Conservation (phyloP, 2,113 vertebrate species). For the Coracopsis vasa region DNA sequence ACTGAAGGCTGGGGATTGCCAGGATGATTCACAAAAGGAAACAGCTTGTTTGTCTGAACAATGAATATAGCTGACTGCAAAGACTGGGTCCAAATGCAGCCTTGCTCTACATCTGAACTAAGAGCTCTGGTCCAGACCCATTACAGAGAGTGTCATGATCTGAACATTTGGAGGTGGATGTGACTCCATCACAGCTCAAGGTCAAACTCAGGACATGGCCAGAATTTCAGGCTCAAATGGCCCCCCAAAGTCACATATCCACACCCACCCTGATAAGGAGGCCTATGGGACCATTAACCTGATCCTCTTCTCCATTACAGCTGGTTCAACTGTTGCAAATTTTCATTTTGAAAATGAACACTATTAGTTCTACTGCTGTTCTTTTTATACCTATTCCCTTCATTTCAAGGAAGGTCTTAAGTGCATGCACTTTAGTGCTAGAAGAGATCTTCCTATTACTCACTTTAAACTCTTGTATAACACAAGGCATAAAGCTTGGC, state of each 20-base stretch:
- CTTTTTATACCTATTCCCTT: background rate
- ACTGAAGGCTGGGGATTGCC: background rate
- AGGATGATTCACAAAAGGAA: slow-evolving; percentile 24
- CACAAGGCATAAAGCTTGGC: background rate
- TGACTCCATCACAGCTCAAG: background rate
- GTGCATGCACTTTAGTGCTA: background rate
- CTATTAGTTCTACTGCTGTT: background rate
- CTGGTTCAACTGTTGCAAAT: background rate
- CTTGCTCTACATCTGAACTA: background rate
- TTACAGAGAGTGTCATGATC: background rate
- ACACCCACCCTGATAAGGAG: background rate
- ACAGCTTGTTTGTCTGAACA: slow-evolving; percentile 19
- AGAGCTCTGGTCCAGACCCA: background rate
- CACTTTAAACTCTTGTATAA: background rate
- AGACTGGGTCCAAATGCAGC: background rate
- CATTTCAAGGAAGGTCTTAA: background rate
- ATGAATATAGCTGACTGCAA: background rate
- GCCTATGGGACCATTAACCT: background rate
- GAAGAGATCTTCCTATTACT: background rate
- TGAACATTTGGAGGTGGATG: background rate
- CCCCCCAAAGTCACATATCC: background rate
- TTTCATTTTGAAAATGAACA: background rate
- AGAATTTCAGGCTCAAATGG: background rate
- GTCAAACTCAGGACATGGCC: background rate
- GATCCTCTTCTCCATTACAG: background rate